Evolutionary conservation across 2,888 invertebrate species (phyloP), one percentile per base, ranked within the genome.

Genomic region (Andricus curvator): DNA sequence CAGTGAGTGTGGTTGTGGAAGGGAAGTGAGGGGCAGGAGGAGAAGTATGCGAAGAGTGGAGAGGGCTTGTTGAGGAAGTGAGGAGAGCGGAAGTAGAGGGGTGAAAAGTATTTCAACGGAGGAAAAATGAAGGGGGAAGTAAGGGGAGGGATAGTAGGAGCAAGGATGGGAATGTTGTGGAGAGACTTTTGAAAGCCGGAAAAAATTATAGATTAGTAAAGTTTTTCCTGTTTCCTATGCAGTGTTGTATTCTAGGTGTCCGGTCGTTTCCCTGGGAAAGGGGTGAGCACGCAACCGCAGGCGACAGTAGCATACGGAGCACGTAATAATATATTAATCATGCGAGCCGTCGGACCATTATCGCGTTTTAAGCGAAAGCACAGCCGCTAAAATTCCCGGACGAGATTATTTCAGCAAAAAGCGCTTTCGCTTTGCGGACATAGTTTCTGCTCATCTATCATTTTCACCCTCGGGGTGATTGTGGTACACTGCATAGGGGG

Each of bases 391-490:
- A 90, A 89, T 88, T 88, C 87, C 86, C 83, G 80, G 80, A 85
- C 83, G 85, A 89, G 89, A 89, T 89, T 89, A 90, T 90, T 88
- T 88, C 78, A 80, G 85, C 87, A 90, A 90, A 90, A 89, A 89
- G 83, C 82, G 67, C 77, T 85, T 85, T 82, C 85, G 84, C 82
- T 84, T 82, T 80, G 29, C 81, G 83, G 82, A 79, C 85, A 85
- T 87, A 86, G 84, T 86, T 87, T 77, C 44, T 48, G 79, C 82
- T 88, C 88, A 88, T 88, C 88, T 87, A 88, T 88, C 88, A 88
- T 86, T 82, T 74, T 80, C 83, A 41, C 80, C 79, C 68, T 70
- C n/a, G 25, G 48, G 44, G 29, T 48, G 70, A 70, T 70, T 62
- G 62, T 62, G 62, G 62, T 25, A 62, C n/a, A 56, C n/a, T n/a